Percentiles rank a stretch among this genome's conserved stretches.
Evolutionary conservation across 2,888 invertebrate species (phyloP).

Genomic region (Acanthosepion esculentum): DNA sequence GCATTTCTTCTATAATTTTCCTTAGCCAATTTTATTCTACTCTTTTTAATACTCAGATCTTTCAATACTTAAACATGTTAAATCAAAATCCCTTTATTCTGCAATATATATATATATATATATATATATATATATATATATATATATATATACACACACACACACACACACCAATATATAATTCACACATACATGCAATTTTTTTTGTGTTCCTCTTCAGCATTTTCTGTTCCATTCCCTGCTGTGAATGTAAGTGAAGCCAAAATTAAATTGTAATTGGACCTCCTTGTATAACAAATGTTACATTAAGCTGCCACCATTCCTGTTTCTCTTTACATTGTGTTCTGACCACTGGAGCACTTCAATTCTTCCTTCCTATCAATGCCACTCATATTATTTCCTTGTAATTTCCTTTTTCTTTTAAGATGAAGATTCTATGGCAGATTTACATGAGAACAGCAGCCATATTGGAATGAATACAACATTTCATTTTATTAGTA

Average conservation of each 20-base stretch:
- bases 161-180: not conserved
- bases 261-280: constrained; percentile 22
- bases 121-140: not conserved
- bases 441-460: constrained; percentile 10
- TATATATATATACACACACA: not conserved
- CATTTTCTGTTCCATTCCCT: not conserved
- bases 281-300: not conserved
- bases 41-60: too few species aligned
- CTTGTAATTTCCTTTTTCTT: not conserved
- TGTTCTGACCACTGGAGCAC: not conserved
- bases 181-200: not conserved
- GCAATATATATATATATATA: not conserved
- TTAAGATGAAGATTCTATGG: not conserved
- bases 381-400: not conserved
- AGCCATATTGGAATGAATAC: not conserved
- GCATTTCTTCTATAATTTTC: not conserved
- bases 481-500: not conserved
- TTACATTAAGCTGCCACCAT: not conserved
- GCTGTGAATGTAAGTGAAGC: constrained; percentile 12
- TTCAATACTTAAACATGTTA: not conserved
- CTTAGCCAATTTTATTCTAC: not conserved
- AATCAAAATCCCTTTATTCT: not conserved
- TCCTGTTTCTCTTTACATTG: not conserved
- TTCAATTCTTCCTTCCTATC: not conserved
- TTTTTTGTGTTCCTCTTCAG: not conserved